Evolutionary conservation across 2,113 vertebrate genomes (phyloP), one percentile per base, ranked within the genome.

Genomic region (Tachysurus fulvidraco): DNA sequence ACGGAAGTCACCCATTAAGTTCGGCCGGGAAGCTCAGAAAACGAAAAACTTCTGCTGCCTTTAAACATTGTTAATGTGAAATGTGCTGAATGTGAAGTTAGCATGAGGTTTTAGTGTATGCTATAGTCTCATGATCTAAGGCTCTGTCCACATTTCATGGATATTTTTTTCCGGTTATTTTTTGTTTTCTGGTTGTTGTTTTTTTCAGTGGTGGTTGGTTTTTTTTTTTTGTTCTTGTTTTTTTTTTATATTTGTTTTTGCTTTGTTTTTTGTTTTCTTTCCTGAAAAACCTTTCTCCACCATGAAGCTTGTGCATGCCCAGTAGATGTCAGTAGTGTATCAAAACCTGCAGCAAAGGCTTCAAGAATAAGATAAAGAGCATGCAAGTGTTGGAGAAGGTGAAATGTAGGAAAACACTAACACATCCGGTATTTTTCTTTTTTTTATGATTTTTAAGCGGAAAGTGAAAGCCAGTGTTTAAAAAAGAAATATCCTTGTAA

Each of bases 51-150:
- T 57, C 3, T 76, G 73, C 62, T 88, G 80, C 62, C 71, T 83
- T 82, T 62, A 77, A 79, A 50, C 25, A 57, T 86, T 46, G 74
- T 83, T 60, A 79, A 71, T 86, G 64, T 88, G 73, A 88, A 88
- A 44, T 62, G 83, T 62, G 36, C 44, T 74, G 83, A 74, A 36
- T 41, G n/a, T 2, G 28, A 46, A 78, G n/a, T 23, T 46, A 2
- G 83, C 46, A 28, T 65, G 41, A 46, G 21, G 67, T 50, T 28
- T 69, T 23, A 23, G n/a, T 44, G 19, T 65, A 41, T 21, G 28
- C 46, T 2, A 36, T 36, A 36, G 36, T 50, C 67, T 9, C 55
- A 7, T 55, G 71, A 36, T n/a, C 30, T 44, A n/a, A 83, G 30
- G 57, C 28, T 0, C 28, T 21, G 41, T 69, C 28, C 55, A 41